These are phyloP conservation scores for Ylistrum balloti DNA, from an alignment of 1,140 invertebrate species.

Conservation along the genomic window DNA sequence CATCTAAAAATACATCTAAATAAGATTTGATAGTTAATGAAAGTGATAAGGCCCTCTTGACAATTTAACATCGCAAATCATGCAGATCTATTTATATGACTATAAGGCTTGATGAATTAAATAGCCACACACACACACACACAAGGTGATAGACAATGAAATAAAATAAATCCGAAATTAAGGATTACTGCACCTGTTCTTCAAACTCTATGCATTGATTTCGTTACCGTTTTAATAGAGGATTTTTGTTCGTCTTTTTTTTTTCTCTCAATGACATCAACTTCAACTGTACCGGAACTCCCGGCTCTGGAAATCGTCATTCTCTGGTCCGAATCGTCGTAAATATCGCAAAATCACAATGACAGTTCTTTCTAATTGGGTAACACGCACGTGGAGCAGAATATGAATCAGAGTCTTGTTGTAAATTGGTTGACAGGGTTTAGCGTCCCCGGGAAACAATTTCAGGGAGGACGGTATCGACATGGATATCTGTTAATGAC, in stretches of 20 bases:
- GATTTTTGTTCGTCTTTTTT: too few species aligned
- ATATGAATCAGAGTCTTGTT: neutral
- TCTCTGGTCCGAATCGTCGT: neutral
- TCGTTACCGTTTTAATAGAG: neutral
- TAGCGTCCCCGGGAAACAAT: neutral
- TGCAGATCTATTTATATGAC: too few species aligned
- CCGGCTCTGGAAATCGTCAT: neutral
- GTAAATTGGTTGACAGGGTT: neutral
- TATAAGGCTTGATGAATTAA: too few species aligned
- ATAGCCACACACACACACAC: too few species aligned
- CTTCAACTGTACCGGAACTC: neutral
- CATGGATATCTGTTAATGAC: neutral
- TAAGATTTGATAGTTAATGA: too few species aligned
- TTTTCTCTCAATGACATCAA: neutral
- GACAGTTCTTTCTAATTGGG: neutral
- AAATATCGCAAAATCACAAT: neutral
- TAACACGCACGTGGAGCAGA: neutral
- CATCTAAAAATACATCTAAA: too few species aligned
- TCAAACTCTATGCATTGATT: neutral
- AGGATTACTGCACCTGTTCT: neutral
- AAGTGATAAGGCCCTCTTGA: too few species aligned
- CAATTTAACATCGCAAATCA: too few species aligned
- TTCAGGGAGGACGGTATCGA: neutral
- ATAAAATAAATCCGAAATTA: too few species aligned
- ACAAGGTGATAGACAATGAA: too few species aligned